Evolutionary conservation across 64 coral and sea anemone species (phyloP).

Genomic region (Pachyseris speciosa): DNA sequence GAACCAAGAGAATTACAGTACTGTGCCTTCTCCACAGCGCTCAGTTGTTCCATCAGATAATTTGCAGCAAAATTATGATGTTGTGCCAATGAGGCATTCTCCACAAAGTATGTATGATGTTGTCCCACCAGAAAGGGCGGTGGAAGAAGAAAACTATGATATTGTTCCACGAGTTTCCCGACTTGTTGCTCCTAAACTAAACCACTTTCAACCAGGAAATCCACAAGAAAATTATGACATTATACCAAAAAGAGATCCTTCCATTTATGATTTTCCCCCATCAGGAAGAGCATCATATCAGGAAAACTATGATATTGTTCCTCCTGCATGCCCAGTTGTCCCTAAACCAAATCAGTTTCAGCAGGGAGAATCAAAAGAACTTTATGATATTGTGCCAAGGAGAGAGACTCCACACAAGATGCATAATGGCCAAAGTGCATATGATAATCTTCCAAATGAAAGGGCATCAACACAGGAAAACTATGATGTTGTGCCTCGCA

Average conservation of each 20-base stretch:
- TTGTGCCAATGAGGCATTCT: not conserved
- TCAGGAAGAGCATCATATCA: not conserved
- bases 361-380: not conserved
- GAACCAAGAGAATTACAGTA: conserved; percentile 4
- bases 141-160: conserved; percentile 7
- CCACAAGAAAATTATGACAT: conserved; percentile 50
- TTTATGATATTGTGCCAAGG: conserved; percentile 56
- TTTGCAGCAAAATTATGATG: not conserved
- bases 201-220: not conserved
- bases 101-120: not conserved
- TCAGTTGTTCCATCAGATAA: not conserved
- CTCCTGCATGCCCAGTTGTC: conserved; percentile 7
- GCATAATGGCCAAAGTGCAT: not conserved
- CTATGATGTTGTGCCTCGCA: conserved; percentile 29
- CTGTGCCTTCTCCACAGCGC: conserved; percentile 5
- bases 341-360: not conserved
- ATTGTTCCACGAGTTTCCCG: not conserved
- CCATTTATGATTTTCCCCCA: conserved; percentile 46
- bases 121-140: not conserved
- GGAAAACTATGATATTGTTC: conserved; percentile 51
- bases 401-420: not conserved
- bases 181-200: not conserved
- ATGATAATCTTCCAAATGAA: not conserved
- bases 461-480: not conserved
- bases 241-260: conserved; percentile 29